phyloP scores from a whole-genome alignment of 2,113 vertebrate species.

The Caracal caracal region DNA sequence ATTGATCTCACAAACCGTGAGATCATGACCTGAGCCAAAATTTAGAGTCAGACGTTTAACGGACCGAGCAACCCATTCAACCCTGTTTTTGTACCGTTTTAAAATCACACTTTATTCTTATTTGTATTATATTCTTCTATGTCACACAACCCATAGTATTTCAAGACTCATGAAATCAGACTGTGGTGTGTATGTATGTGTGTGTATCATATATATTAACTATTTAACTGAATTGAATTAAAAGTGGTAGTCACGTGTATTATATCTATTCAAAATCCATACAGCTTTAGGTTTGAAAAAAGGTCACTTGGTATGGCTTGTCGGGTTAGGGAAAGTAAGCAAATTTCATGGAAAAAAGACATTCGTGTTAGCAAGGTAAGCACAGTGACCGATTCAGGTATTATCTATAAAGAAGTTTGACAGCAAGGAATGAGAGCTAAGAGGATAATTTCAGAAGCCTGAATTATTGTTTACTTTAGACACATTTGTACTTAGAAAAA shows the following conservation, averaged over 20 bases:
- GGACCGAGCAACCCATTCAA: no score
- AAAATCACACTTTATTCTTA: not conserved
- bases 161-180: not conserved
- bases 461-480: not conserved
- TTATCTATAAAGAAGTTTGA: not conserved
- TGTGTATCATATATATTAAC: not conserved
- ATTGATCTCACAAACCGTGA: no score
- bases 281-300: not conserved
- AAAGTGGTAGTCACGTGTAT: not conserved
- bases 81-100: not conserved
- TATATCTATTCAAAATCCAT: not conserved
- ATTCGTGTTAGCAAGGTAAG: not conserved
- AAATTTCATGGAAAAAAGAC: not conserved
- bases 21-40: no score
- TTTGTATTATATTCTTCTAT: not conserved
- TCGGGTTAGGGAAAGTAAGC: not conserved
- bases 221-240: not conserved
- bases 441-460: not conserved
- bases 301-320: not conserved
- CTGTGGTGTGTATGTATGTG: not conserved
- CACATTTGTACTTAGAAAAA: not conserved
- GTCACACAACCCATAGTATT: not conserved
- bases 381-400: not conserved
- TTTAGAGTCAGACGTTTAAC: no score
- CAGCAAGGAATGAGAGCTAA: not conserved